These are phyloP conservation scores for Tylochromis polylepis DNA, from an alignment of 2,113 vertebrate genomes.

Conservation along the genomic window DNA sequence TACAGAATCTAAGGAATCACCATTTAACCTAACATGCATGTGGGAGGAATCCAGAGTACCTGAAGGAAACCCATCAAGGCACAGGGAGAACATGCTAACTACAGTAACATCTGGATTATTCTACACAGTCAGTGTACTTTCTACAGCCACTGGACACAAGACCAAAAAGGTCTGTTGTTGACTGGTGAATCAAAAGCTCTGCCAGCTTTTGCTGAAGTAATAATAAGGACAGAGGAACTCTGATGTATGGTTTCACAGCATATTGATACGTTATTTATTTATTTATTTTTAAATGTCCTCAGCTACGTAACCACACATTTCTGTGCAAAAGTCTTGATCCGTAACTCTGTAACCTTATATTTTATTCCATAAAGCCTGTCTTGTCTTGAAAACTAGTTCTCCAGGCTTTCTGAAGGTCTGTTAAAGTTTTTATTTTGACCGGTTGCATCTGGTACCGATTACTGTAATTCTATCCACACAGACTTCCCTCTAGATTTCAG, in stretches of 20 bases:
- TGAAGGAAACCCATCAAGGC: too few species aligned
- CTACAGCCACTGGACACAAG: too few species aligned
- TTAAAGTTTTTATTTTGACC: background rate
- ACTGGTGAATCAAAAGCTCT: too few species aligned
- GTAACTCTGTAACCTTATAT: background rate
- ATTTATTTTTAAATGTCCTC: background rate
- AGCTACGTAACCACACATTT: background rate
- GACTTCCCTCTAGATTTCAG: fast-evolving
- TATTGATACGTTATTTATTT: fast-evolving
- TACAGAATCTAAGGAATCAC: too few species aligned
- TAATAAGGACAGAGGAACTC: too few species aligned
- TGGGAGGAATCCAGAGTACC: too few species aligned
- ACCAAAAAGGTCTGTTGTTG: too few species aligned
- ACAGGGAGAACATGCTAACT: too few species aligned
- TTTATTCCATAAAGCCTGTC: background rate
- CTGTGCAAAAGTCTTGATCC: background rate
- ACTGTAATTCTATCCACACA: background rate
- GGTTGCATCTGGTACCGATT: background rate
- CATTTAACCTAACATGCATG: too few species aligned
- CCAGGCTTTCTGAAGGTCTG: background rate
- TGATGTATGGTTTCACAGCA: background rate
- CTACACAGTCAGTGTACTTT: background rate
- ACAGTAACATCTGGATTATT: background rate
- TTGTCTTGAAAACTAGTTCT: background rate
- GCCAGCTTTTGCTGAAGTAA: too few species aligned